Conservation (phyloP, 1,140 invertebrate genomes). For the Berghia stephanieae region DNA sequence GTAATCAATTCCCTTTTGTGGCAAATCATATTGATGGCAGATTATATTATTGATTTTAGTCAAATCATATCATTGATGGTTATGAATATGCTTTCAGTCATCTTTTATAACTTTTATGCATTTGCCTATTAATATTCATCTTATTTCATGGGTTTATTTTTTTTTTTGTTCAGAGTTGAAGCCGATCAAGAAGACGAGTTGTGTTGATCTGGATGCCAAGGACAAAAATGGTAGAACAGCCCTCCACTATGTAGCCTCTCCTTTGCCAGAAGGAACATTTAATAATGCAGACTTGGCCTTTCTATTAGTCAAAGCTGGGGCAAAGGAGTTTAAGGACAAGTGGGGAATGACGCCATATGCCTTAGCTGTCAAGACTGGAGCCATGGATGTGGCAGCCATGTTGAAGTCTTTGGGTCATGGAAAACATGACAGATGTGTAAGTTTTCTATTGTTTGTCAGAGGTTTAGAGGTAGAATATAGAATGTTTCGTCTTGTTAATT, state of each 20-base stretch:
- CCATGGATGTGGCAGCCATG: constrained; percentile 41
- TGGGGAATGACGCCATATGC: constrained; percentile 59
- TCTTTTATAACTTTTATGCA: too few relatives aligned
- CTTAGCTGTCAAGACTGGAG: constrained; percentile 52
- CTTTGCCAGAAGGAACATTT: constrained; percentile 62
- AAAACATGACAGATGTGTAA: too few relatives aligned
- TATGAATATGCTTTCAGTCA: too few relatives aligned
- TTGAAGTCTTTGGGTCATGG: too few relatives aligned
- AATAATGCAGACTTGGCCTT: constrained; percentile 60
- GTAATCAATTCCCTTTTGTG: too few relatives aligned
- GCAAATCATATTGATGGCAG: too few relatives aligned
- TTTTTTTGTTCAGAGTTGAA: constrained; percentile 11
- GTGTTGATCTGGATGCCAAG: constrained; percentile 55
- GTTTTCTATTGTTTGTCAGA: too few relatives aligned
- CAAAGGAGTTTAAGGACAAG: constrained; percentile 55
- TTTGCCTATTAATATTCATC: too few relatives aligned
- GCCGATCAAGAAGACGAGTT: constrained; percentile 57
- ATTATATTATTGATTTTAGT: too few relatives aligned
- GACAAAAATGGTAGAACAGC: constrained; percentile 67
- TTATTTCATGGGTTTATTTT: too few relatives aligned
- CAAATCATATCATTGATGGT: too few relatives aligned
- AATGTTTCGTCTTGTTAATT: too few relatives aligned
- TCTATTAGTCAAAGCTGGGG: constrained; percentile 62
- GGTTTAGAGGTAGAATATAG: not conserved
- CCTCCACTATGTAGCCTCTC: constrained; percentile 67